Conservation (phyloP, 2,113 vertebrate species). For the Apodemus speciosus region DNA sequence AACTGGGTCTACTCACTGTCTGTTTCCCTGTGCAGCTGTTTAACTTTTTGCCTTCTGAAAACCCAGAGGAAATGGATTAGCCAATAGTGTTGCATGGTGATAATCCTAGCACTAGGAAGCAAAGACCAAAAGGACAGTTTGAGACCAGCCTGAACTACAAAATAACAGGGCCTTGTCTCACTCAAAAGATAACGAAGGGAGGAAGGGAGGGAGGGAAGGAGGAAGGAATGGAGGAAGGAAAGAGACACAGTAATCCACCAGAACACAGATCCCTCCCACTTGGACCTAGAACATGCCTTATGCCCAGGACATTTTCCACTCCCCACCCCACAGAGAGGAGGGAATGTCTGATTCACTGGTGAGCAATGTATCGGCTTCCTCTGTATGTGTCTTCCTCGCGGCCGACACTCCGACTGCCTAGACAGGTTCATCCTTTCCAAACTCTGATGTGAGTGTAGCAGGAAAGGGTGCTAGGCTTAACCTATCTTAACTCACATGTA, state of each 20-base stretch:
- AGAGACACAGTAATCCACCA: not conserved
- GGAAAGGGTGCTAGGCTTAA: constrained; percentile 31
- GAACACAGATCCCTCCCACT: not conserved
- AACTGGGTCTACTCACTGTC: not conserved
- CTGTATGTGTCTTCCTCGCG: constrained; percentile 23
- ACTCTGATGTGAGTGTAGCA: constrained; percentile 29
- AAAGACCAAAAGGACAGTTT: not conserved
- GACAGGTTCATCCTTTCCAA: constrained; percentile 39
- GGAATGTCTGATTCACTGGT: constrained; percentile 68
- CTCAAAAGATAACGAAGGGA: not conserved
- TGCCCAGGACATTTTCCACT: constrained; percentile 48
- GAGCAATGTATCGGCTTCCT: constrained; percentile 64
- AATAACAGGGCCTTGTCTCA: not conserved
- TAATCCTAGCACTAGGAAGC: not conserved
- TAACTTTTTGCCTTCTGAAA: not conserved
- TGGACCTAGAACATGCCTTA: constrained; percentile 18
- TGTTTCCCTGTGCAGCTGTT: not conserved
- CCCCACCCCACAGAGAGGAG: not conserved
- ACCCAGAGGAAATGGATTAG: not conserved
- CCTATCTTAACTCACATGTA: constrained; percentile 33
- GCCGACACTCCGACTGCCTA: constrained; percentile 55
- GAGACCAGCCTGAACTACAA: not conserved
- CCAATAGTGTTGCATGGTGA: not conserved
- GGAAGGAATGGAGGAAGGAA: not conserved
- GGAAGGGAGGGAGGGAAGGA: not conserved